Evolutionary conservation across 2,888 invertebrate species (phyloP).

Genomic region (Pachymerium ferrugineum): DNA sequence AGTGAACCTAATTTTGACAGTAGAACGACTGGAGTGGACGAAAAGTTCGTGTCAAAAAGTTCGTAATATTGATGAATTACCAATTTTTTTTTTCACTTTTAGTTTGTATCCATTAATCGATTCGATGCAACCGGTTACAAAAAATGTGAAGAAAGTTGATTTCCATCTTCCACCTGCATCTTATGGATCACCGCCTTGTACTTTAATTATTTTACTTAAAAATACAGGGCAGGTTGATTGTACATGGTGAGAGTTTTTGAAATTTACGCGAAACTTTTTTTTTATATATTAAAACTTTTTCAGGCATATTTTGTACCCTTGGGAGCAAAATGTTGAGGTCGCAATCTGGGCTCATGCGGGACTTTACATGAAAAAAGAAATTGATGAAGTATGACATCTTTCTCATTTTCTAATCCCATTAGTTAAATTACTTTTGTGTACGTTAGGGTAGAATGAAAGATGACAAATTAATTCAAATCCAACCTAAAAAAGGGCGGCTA

Average conservation of each 20-base stretch:
- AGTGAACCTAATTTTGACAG: neutral
- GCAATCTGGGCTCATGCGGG: slow-evolving; percentile 28
- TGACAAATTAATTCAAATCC: slow-evolving; percentile 22
- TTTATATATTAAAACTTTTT: no score
- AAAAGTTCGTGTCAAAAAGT: neutral
- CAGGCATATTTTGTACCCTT: slow-evolving; percentile 8
- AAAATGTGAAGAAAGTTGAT: neutral
- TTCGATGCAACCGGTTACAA: neutral
- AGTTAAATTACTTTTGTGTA: neutral
- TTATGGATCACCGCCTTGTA: neutral
- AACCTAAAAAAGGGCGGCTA: slow-evolving; percentile 5
- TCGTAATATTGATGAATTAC: neutral
- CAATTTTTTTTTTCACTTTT: neutral
- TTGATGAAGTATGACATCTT: neutral
- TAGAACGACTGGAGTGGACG: neutral
- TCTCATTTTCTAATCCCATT: neutral
- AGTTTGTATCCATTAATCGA: slow-evolving; percentile 23
- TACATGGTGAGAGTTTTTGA: neutral
- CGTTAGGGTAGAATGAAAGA: slow-evolving; percentile 20
- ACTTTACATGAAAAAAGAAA: neutral
- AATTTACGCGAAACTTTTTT: no score
- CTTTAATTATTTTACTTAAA: slow-evolving; percentile 1
- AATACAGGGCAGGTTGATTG: neutral
- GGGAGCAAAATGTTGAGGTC: slow-evolving; percentile 11
- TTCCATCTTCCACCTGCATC: slow-evolving; percentile 20